phyloP scores from a whole-genome alignment of 2,888 invertebrate genomes.

The Aphodius granarius region DNA sequence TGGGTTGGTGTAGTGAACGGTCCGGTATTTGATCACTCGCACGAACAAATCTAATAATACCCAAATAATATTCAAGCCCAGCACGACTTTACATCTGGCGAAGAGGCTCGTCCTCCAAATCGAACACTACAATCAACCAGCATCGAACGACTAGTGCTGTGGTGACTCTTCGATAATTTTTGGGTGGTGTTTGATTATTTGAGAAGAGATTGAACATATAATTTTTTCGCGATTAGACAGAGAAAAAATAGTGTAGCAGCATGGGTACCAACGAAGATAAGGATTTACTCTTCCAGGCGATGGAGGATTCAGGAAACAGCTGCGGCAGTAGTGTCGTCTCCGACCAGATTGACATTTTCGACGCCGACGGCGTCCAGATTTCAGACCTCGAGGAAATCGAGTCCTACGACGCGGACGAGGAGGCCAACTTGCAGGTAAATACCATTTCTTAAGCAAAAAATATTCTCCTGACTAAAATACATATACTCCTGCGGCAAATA shows the following conservation, averaged over 20 bases:
- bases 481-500: neutral
- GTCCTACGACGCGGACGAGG: slow-evolving; percentile 44
- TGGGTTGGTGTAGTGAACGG: neutral
- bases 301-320: slow-evolving; percentile 55
- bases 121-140: neutral
- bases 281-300: slow-evolving; percentile 46
- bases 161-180: neutral
- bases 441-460: too few relatives aligned
- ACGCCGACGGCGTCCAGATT: slow-evolving; percentile 61
- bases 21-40: neutral
- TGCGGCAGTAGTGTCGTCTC: slow-evolving; percentile 54
- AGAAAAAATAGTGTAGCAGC: neutral
- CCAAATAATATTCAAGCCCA: neutral
- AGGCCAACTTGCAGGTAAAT: slow-evolving; percentile 48
- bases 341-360: slow-evolving; percentile 56
- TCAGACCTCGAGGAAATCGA: slow-evolving; percentile 63
- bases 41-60: neutral
- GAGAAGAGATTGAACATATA: neutral
- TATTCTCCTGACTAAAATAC: neutral
- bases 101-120: too few relatives aligned
- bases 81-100: too few relatives aligned
- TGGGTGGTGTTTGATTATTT: neutral
- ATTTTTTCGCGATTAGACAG: slow-evolving; percentile 8
- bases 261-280: slow-evolving; percentile 31
- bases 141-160: too few relatives aligned